Percentiles rank a stretch among this genome's conserved stretches.
phyloP scores from a whole-genome alignment of 2,888 invertebrate genomes.

The Melieria omissa region DNA sequence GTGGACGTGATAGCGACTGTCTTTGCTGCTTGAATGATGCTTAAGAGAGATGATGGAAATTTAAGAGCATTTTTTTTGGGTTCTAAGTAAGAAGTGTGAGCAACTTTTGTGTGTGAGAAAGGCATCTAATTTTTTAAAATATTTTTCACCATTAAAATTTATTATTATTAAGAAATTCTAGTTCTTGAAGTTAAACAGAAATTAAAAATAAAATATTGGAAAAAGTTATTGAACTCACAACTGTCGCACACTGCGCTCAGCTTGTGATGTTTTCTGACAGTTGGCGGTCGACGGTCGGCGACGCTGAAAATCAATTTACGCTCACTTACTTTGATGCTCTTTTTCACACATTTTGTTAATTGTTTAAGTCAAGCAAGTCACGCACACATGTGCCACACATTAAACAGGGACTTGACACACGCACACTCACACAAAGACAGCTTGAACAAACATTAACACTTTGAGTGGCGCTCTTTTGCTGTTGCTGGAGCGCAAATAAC shows the following conservation, averaged over 20 bases:
- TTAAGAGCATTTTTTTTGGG: too few species aligned
- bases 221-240: neutral
- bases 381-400: neutral
- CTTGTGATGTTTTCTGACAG: neutral
- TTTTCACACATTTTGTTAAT: constrained; percentile 25
- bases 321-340: constrained; percentile 30
- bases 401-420: neutral
- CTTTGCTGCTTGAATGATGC: too few species aligned
- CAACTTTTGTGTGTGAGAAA: too few species aligned
- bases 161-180: neutral
- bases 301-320: constrained; percentile 29
- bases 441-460: neutral
- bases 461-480: too few species aligned
- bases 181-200: neutral
- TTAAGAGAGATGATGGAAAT: too few species aligned
- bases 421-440: neutral
- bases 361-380: constrained; percentile 23
- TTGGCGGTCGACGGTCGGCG: neutral
- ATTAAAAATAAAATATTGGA: too few species aligned
- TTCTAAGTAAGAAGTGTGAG: too few species aligned
- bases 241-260: neutral
- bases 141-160: neutral
- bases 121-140: too few species aligned
- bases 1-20: too few species aligned
- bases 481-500: too few species aligned